Percentiles rank a stretch among this genome's conserved stretches.
phyloP scores from a whole-genome alignment of 2,797 vertebrate species.

The Thamnophis elegans region DNA sequence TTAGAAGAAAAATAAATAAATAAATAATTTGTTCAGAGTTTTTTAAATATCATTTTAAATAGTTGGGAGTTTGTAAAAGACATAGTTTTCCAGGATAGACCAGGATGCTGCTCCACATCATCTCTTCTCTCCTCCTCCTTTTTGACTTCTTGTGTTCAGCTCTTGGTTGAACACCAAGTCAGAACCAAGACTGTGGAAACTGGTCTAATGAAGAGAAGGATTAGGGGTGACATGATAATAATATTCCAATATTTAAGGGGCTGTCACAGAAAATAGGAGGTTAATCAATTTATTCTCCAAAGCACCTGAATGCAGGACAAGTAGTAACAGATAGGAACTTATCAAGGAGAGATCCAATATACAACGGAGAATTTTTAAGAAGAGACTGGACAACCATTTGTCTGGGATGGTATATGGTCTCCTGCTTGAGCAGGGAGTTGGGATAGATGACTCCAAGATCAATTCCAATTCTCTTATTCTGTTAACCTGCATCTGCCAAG shows the following conservation, averaged over 20 bases:
- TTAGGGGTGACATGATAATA: background rate
- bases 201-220: background rate
- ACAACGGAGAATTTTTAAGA: background rate
- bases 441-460: too few relatives aligned
- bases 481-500: background rate
- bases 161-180: background rate
- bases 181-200: background rate
- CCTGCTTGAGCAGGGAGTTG: too few relatives aligned
- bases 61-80: background rate
- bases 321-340: background rate
- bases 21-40: background rate
- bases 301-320: background rate
- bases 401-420: too few relatives aligned
- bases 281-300: background rate
- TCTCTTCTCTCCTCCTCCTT: background rate
- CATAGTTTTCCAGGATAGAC: background rate
- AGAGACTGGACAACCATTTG: too few relatives aligned
- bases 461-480: too few relatives aligned
- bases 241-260: background rate
- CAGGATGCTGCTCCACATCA: background rate
- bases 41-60: background rate
- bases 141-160: background rate
- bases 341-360: background rate
- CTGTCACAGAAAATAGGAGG: background rate
- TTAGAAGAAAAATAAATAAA: background rate